These are phyloP conservation scores for Trinorchestia longiramus DNA, from an alignment of 1,140 invertebrate species.

Conservation along the genomic window DNA sequence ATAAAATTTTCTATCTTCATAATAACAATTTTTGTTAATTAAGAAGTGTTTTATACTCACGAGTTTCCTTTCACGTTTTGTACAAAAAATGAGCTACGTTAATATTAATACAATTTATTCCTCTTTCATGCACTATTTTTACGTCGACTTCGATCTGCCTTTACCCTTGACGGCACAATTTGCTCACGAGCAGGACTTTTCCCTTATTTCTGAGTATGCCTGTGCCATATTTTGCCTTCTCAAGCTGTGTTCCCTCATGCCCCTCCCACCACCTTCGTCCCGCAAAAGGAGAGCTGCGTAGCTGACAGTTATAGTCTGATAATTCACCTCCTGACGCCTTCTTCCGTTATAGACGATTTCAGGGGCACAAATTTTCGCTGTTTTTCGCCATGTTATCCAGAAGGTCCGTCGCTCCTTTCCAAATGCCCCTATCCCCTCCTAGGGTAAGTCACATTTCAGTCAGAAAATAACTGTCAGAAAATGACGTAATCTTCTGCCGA, in stretches of 20 bases:
- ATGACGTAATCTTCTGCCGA: not conserved
- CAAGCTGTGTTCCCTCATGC: not conserved
- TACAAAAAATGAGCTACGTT: too few relatives aligned
- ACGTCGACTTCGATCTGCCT: too few relatives aligned
- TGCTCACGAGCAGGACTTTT: not conserved
- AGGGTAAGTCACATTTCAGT: not conserved
- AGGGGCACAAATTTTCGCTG: conserved; percentile 22
- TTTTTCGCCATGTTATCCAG: not conserved
- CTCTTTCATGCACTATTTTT: too few relatives aligned
- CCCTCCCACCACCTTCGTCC: too few relatives aligned
- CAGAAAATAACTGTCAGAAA: conserved; percentile 44
- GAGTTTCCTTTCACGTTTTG: too few relatives aligned
- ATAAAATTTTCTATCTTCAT: too few relatives aligned
- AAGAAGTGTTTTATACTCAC: too few relatives aligned
- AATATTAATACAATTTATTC: too few relatives aligned
- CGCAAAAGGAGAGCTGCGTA: not conserved
- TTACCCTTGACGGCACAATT: too few relatives aligned
- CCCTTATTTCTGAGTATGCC: not conserved
- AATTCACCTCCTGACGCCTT: conserved; percentile 16
- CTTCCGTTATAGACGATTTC: conserved; percentile 21
- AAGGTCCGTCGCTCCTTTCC: not conserved
- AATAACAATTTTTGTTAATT: too few relatives aligned
- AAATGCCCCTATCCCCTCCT: not conserved
- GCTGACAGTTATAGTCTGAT: conserved; percentile 28
- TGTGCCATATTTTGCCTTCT: not conserved